Base-by-base conservation (phyloP, 2,797 vertebrate genomes). In the Phataginus tetradactyla region DNA sequence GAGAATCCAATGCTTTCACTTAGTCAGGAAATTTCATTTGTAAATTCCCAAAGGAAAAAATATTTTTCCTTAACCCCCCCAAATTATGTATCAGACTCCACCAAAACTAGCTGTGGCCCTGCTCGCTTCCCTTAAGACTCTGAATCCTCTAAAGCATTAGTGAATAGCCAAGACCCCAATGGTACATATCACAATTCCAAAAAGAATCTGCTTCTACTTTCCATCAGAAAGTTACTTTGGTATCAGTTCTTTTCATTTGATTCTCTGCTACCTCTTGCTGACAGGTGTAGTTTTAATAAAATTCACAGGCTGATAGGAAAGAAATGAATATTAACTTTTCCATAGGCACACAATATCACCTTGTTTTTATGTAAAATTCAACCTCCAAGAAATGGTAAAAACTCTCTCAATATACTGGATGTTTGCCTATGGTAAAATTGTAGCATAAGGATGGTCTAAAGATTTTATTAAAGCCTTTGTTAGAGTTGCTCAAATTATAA, bases 281-380 rank as follows among this genome's bases (percentile, higher is more conserved):
- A 96, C 95, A 94, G 68, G 68, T 79, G 77, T 77, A 94, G 64
- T 86, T 97, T 96, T 97, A 97, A 97, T 97, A 97, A 97, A 90
- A 93, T 74, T 92, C 84, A 97, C 14, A 79, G 83, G 86, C 90
- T 96, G 84, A 96, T 61, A 87, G 57, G 61, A 64, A 75, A 93
- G 66, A 96, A 95, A 96, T 83, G 91, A 97, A 91, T 96, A 95
- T 94, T 94, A 96, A 93, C 91, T 96, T 97, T 96, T 84, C 92
- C 91, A 96, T 20, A 72, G 77, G 80, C 84, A 96, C 55, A 90
- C 34, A 93, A 81, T 89, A 93, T 94, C 95, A 91, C 83, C 83
- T 95, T 89, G 61, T 96, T 96, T 97, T 96, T 96, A 97, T 97
- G 94, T 96, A 96, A 96, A 97, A 96, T 85, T 96, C 89, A 96